Evolutionary conservation across 2,113 vertebrate genomes (phyloP).

Genomic region (Takifugu flavidus): DNA sequence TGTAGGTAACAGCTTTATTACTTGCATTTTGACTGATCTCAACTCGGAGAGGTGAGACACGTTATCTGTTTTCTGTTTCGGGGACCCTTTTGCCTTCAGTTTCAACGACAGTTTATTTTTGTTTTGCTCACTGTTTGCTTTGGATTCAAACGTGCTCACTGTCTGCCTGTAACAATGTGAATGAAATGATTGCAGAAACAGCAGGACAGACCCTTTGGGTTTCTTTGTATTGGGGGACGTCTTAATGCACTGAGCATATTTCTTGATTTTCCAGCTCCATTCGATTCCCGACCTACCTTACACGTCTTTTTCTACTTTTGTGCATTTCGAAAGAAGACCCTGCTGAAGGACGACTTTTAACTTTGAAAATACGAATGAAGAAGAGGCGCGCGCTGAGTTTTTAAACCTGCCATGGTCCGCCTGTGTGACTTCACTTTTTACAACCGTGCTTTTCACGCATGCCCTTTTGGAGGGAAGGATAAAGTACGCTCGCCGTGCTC

Average conservation of each 20-base stretch:
- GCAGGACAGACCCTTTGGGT: conserved; percentile 52
- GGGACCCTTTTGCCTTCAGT: conserved; percentile 31
- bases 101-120: conserved; percentile 8
- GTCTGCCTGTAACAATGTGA: conserved; percentile 70
- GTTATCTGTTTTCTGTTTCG: conserved; percentile 25
- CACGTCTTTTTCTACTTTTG: conserved; percentile 63
- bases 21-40: conserved; percentile 13
- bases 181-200: conserved; percentile 63
- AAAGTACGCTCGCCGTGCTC: conserved; percentile 57
- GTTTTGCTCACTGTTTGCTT: conserved; percentile 60
- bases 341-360: conserved; percentile 68
- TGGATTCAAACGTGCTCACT: conserved; percentile 50
- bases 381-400: conserved; percentile 46
- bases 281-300: conserved; percentile 52
- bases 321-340: conserved; percentile 56
- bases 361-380: conserved; percentile 61
- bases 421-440: conserved; percentile 63
- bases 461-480: conserved; percentile 63
- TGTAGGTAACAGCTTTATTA: conserved; percentile 2
- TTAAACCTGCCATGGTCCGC: conserved; percentile 57
- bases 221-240: conserved; percentile 54
- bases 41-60: neutral
- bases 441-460: conserved; percentile 63
- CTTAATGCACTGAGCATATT: conserved; percentile 75
- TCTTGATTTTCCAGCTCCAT: conserved; percentile 55